Evolutionary conservation across 2,797 vertebrate genomes (phyloP), one percentile per base, ranked within the genome.

Genomic region (Avahi laniger): DNA sequence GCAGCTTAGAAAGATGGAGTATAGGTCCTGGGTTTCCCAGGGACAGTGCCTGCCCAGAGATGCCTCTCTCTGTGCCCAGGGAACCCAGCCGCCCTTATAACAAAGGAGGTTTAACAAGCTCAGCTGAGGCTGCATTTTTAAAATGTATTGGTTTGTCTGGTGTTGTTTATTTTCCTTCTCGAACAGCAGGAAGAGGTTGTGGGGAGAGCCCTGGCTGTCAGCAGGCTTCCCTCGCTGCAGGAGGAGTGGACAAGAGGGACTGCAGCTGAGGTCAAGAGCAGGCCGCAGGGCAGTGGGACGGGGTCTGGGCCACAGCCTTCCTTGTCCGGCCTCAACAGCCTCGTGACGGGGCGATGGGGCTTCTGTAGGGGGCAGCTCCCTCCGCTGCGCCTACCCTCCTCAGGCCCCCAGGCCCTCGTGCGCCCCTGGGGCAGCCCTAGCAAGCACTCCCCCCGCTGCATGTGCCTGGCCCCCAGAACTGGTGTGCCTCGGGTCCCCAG

Each of bases 171-270:
- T 78, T 41, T 89, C 41, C 70, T 41, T 75, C 57, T 65, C 38
- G 35, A 12, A 70, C 57, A 87, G 70, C 54, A 17, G 70, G 69
- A 78, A 73, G 70, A 76, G 90, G 63, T n/a, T 65, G 69, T 91
- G 82, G 89, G 75, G 24, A 75, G 33, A 43, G 63, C 24, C 41
- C 80, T 75, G 67, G 79, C 48, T 65, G 46, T 79, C 85, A 52
- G 48, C 54, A 46, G 30, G 11, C 57, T 43, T 75, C 67, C 61
- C 50, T 46, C 57, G 5, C 46, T 18, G 48, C 35, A 41, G 54
- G 33, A 50, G 52, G 76, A 57, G 35, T 72, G 38, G 48, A 72
- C 81, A 43, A 22, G 52, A 85, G 54, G 41, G 35, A 10, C 86
- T 38, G 50, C 41, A 9, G 33, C 38, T 3, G 14, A 43, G 1